Base-by-base conservation (phyloP, 2,113 vertebrate genomes). In the Holacanthus passer region DNA sequence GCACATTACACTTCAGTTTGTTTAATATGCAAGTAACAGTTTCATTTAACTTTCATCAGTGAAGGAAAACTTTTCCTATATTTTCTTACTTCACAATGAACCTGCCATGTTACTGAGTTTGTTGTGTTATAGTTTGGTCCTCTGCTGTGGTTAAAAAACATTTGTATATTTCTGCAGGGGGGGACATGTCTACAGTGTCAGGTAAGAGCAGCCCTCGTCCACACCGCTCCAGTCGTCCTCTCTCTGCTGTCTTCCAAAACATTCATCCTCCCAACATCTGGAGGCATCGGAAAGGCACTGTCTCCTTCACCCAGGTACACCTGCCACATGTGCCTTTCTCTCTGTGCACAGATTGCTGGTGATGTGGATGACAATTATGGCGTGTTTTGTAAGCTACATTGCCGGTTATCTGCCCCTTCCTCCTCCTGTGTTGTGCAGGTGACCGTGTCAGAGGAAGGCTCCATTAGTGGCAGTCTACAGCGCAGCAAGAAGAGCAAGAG, bases 241-340 rank as follows among this genome's bases (percentile, higher is more conserved):
- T 99, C 70, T 98, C 98, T 3, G 93, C 97, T 1, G 95, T 99
- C 73, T 97, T 99, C 84, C 97, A 98, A 76, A 98, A 96, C 92
- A 97, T 99, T 87, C 95, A 97, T 87, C 96, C 97, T 41, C 94
- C 97, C 0, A 96, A 95, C 88, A 96, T 98, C 83, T 97, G 96
- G 96, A 97, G 96, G 82, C 97, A 96, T 81, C 97, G 97, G 86
- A 99, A 96, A 94, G 97, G 97, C 24, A 96, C 96, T 3, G 94
- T 94, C 1, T 94, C 98, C 82, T 95, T 99, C 86, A 95, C 47
- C 0, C 96, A 97, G 96, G 98, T 99, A 79, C 22, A 4, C 20
- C 27, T 39, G 50, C 12, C n/a, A 24, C 32, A 29, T 7, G 13
- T 19, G 2, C 66, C 13, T 41, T 2, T 1, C 7, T 9, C 11